Evolutionary conservation across 2,797 vertebrate species (phyloP).

Genomic region (Bovichtus diacanthus): DNA sequence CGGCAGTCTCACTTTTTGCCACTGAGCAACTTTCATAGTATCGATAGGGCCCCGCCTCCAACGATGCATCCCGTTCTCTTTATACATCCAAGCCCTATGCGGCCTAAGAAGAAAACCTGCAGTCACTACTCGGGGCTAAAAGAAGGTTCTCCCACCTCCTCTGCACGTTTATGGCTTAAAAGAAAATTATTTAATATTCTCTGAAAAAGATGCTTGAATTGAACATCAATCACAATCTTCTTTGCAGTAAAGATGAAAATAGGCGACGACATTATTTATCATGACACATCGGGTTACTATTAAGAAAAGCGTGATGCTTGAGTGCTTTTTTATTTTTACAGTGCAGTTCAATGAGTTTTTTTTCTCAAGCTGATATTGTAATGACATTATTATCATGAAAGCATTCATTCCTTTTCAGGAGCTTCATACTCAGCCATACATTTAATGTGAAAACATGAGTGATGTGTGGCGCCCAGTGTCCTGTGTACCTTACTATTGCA

Average conservation of each 20-base stretch:
- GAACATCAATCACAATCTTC: background rate
- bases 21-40: too few relatives aligned
- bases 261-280: background rate
- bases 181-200: background rate
- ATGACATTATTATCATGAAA: background rate
- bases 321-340: background rate
- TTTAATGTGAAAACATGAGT: background rate
- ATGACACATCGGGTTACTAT: background rate
- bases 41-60: too few relatives aligned
- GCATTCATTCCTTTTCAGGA: too few relatives aligned
- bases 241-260: background rate
- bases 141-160: background rate
- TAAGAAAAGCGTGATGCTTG: background rate
- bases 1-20: too few relatives aligned
- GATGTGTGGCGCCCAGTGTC: background rate
- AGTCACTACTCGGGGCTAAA: background rate
- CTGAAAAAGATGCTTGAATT: background rate
- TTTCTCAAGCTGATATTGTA: background rate
- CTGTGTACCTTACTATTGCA: background rate
- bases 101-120: background rate
- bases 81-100: too few relatives aligned
- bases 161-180: background rate
- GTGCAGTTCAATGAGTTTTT: background rate
- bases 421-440: background rate
- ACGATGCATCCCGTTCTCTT: too few relatives aligned